Base-by-base conservation (phyloP, 2,113 vertebrate genomes). In the Bos taurus region DNA sequence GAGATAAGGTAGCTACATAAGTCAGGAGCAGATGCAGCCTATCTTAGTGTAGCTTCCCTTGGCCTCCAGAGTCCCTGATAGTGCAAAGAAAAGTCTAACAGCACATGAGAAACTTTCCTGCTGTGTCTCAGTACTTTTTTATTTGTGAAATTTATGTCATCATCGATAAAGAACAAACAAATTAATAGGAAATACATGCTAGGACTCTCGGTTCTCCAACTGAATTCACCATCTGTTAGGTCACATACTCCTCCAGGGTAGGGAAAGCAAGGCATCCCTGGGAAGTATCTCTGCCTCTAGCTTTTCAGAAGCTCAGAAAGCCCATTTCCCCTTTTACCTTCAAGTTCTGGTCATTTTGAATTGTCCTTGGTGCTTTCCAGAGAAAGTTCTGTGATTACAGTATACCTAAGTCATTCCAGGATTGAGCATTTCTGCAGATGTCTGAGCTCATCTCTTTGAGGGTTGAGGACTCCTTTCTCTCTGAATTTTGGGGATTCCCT, bases 241-340 rank as follows among this genome's bases (percentile, higher is more conserved):
- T 5, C 52, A 74, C 30, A 87, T 89, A 48, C 40, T 77, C 10
- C 56, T 86, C 57, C 57, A 43, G 87, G 33, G 16, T 50, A 0
- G 23, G 21, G n/a, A 56, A 82, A 77, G 25, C 60, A 95, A 81
- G 86, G 21, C 1, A 95, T 91, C 36, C 23, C 77, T 71, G 40
- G 80, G 23, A 19, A 85, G 50, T 60, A 52, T 78, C 33, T 87
- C 64, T 91, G 28, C 48, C n/a, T 82, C 40, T 88, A 67, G 62
- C 54, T 97, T 90, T 78, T 8, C n/a, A 80, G 43, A 64, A 92
- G 46, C 71, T 94, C 52, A 96, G 56, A 91, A 97, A 83, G 30
- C 21, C 52, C 30, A 86, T 82, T 71, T 93, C 86, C 3, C 25
- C 26, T 71, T 96, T 67, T 91, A 43, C 28, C 36, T 88, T 94